These are phyloP conservation scores for Troides helena DNA, from an alignment of 2,888 invertebrate genomes.

Conservation along the genomic window DNA sequence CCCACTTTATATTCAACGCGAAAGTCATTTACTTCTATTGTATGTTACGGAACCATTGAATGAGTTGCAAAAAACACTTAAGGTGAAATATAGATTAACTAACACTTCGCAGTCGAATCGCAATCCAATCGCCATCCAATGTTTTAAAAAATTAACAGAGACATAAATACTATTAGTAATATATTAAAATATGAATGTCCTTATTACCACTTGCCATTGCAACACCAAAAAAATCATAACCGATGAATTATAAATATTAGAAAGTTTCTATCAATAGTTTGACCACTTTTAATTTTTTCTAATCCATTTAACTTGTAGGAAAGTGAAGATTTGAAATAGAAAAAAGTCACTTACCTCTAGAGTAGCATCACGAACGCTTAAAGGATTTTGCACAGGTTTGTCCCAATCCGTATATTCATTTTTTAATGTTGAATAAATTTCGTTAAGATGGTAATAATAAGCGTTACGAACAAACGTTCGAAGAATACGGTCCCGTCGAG, in stretches of 20 bases:
- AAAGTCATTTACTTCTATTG: slow-evolving; percentile 70
- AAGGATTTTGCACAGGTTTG: slow-evolving; percentile 90
- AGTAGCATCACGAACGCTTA: slow-evolving; percentile 91
- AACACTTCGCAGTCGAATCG: slow-evolving; percentile 35
- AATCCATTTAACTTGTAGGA: not conserved
- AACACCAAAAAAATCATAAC: too few species aligned
- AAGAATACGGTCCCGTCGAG: slow-evolving; percentile 90
- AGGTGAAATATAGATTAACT: slow-evolving; percentile 64
- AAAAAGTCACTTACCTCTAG: slow-evolving; percentile 79
- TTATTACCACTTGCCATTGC: too few species aligned
- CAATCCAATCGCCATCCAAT: too few species aligned
- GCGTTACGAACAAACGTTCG: slow-evolving; percentile 96
- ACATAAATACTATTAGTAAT: too few species aligned
- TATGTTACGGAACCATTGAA: slow-evolving; percentile 51
- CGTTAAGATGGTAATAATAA: slow-evolving; percentile 96
- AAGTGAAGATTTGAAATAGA: too few species aligned
- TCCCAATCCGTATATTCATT: slow-evolving; percentile 99
- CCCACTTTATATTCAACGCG: slow-evolving; percentile 61
- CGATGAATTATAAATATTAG: too few species aligned
- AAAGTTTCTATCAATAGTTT: too few species aligned
- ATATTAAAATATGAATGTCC: too few species aligned
- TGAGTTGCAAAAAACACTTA: slow-evolving; percentile 67
- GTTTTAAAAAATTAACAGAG: too few species aligned
- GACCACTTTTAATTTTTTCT: too few species aligned
- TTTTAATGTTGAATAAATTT: slow-evolving; percentile 94